Evolutionary conservation across 1,140 invertebrate genomes (phyloP).

Genomic region (Trichonephila clavata): DNA sequence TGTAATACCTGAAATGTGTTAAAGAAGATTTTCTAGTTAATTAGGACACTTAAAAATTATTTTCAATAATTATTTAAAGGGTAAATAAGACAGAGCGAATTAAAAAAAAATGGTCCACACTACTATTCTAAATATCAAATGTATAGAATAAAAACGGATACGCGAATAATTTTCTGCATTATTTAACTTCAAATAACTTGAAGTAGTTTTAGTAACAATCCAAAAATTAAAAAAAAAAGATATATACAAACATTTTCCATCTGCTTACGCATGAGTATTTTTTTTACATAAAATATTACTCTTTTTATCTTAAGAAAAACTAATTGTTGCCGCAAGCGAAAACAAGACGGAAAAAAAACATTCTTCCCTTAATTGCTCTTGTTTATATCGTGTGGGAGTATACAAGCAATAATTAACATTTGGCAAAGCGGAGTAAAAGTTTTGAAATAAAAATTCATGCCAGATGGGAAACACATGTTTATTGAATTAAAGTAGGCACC

Average conservation of each 20-base stretch:
- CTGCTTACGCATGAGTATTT: not conserved
- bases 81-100: too few relatives aligned
- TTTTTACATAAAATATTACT: not conserved
- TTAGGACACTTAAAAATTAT: too few relatives aligned
- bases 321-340: not conserved
- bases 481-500: not conserved
- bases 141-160: too few relatives aligned
- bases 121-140: too few relatives aligned
- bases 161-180: not conserved
- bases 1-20: too few relatives aligned
- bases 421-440: not conserved
- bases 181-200: not conserved
- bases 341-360: not conserved
- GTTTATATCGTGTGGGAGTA: not conserved
- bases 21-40: too few relatives aligned
- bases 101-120: too few relatives aligned
- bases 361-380: not conserved
- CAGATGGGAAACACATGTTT: not conserved
- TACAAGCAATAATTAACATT: not conserved
- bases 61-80: too few relatives aligned
- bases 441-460: not conserved
- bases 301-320: not conserved
- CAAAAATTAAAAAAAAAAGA: too few relatives aligned
- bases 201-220: too few relatives aligned
- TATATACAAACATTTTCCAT: not conserved